These are phyloP conservation scores for Kryptolebias marmoratus DNA, from an alignment of 2,113 vertebrate species.

Conservation along the genomic window DNA sequence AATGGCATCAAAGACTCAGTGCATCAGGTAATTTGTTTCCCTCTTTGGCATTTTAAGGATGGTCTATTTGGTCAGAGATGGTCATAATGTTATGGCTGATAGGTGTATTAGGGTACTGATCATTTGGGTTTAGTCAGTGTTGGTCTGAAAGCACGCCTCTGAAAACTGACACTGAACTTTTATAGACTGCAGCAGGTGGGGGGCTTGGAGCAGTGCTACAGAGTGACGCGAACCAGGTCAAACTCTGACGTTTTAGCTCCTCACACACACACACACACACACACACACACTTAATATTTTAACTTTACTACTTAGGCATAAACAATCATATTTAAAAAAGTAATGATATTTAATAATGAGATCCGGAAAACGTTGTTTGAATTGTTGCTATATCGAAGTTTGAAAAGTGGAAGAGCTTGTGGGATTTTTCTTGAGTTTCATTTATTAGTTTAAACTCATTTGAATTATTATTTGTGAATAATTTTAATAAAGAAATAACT, in stretches of 20 bases:
- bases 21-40: no score
- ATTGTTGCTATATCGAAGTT: not conserved
- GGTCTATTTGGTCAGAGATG: not conserved
- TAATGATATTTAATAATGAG: not conserved
- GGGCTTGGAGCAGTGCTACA: constrained; percentile 21
- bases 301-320: constrained; percentile 7
- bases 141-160: constrained; percentile 44
- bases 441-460: not conserved
- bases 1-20: no score
- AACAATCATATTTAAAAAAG: not conserved
- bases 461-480: not conserved
- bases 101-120: not conserved
- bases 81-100: not conserved
- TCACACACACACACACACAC: no score
- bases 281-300: constrained; percentile 5
- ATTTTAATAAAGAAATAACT: not conserved
- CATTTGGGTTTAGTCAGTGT: constrained; percentile 11
- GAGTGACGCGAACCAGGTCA: constrained; percentile 41
- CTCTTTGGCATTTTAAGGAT: not conserved
- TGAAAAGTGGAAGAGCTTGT: not conserved
- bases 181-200: constrained; percentile 85
- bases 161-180: constrained; percentile 79
- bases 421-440: not conserved
- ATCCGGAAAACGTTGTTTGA: not conserved
- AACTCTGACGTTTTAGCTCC: constrained; percentile 46